phyloP scores from a whole-genome alignment of 2,888 invertebrate species.

The Andrena fulva region DNA sequence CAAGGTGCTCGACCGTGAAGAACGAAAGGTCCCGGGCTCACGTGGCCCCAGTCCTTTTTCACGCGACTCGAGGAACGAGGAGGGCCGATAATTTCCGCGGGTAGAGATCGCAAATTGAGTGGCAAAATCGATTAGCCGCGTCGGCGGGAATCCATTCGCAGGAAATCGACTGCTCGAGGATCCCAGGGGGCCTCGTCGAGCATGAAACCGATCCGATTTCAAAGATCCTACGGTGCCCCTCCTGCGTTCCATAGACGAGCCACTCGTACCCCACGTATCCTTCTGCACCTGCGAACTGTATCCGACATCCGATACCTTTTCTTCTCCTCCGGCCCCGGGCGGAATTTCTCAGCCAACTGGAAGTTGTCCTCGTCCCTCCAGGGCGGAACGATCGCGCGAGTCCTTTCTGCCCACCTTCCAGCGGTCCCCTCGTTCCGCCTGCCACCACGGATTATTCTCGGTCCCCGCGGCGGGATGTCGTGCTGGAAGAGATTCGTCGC shows the following conservation, averaged over 20 bases:
- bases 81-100: slow-evolving; percentile 1
- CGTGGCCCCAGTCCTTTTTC: neutral
- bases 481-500: slow-evolving; percentile 4
- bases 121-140: slow-evolving; percentile 65
- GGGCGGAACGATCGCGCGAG: slow-evolving; percentile 27
- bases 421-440: slow-evolving; percentile 31
- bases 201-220: slow-evolving; percentile 67
- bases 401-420: slow-evolving; percentile 19
- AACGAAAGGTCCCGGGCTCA: neutral
- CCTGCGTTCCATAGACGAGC: neutral
- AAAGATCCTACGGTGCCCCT: slow-evolving; percentile 38
- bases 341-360: slow-evolving; percentile 49
- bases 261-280: slow-evolving; percentile 33
- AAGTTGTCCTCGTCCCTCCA: slow-evolving; percentile 41
- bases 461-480: neutral
- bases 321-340: neutral
- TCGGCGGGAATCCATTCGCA: slow-evolving; percentile 55
- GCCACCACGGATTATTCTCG: slow-evolving; percentile 43
- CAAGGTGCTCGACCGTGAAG: neutral
- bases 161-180: slow-evolving; percentile 51
- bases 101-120: slow-evolving; percentile 53
- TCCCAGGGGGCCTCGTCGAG: slow-evolving; percentile 42
- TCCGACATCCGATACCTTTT: slow-evolving; percentile 68
- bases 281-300: slow-evolving; percentile 61
- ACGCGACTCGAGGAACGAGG: neutral